Evolutionary conservation across 2,888 invertebrate genomes (phyloP), one percentile per base, ranked within the genome.

Genomic region (Apamea epomidion): DNA sequence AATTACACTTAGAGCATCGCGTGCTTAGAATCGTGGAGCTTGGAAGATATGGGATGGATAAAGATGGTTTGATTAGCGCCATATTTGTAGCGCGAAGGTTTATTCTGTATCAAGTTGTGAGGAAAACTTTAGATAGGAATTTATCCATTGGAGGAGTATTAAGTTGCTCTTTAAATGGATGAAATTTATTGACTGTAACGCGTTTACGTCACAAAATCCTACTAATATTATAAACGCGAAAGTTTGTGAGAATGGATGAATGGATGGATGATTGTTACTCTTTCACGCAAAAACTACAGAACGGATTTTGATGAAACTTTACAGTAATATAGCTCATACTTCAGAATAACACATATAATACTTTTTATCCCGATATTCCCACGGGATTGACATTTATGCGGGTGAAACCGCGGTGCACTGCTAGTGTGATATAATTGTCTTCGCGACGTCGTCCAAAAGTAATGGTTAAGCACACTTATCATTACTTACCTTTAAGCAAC

Each of bases 1-100:
- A 84, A 84, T 83, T 76, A 75, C 48, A 68, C 64, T 84, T 71
- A n/a, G 45, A 25, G 60, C 54, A 65, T 74, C 76, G 85, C 81
- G 81, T 84, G 80, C 54, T 18, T 18, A 2, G 76, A 37, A 80
- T 76, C 51, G 45, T 12, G 48, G 42, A 76, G n/a, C 69, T 16
- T 70, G 64, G 10, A 8, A 51, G 42, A 54, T 76, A 32, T 32
- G 21, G 29, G 0, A 60, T 70, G 42, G 48, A 32, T 76, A 45
- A 14, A 67, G 8, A 14, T 71, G 16, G 45, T 16, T 54, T 73
- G 65, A 84, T 76, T 81, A 10, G 18, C 25, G 12, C 54, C 32
- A 48, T 72, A 69, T 73, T 78, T 69, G 69, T 42, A 21, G 18
- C 18, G n/a, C 32, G 58, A 62, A 58, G 67, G 25, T 48, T 32